Percentiles rank a stretch among this genome's conserved stretches.
phyloP scores from a whole-genome alignment of 2,113 vertebrate species.

The Pogona vitticeps region DNA sequence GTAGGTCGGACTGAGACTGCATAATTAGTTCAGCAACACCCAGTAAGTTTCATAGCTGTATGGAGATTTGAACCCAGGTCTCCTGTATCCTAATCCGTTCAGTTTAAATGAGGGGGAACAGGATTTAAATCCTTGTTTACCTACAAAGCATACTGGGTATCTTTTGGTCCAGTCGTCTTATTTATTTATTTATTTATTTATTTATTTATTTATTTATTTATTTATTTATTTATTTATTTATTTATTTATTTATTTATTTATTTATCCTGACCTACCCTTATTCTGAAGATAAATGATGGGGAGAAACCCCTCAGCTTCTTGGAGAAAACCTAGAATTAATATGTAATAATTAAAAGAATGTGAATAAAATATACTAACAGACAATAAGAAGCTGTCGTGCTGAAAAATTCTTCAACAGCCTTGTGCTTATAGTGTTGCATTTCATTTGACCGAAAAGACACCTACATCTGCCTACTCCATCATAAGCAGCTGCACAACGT shows the following conservation, averaged over 20 bases:
- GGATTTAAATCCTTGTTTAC: background rate
- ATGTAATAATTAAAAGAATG: background rate
- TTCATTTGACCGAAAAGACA: conserved; percentile 1
- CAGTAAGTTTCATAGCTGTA: too few species aligned
- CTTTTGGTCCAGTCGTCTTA: background rate
- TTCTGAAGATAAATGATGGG: background rate
- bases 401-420: background rate
- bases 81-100: background rate
- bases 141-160: background rate
- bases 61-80: too few species aligned
- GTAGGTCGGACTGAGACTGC: too few species aligned
- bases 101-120: background rate
- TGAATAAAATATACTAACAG: background rate
- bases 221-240: too few species aligned
- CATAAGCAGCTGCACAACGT: conserved; percentile 16
- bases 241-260: too few species aligned
- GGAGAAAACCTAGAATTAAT: background rate
- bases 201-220: too few species aligned
- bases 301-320: background rate
- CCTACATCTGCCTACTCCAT: background rate
- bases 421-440: background rate
- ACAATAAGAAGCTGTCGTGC: background rate
- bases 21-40: too few species aligned
- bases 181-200: too few species aligned
- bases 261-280: too few species aligned